phyloP scores from a whole-genome alignment of 2,888 invertebrate genomes.

The Thera britannica region DNA sequence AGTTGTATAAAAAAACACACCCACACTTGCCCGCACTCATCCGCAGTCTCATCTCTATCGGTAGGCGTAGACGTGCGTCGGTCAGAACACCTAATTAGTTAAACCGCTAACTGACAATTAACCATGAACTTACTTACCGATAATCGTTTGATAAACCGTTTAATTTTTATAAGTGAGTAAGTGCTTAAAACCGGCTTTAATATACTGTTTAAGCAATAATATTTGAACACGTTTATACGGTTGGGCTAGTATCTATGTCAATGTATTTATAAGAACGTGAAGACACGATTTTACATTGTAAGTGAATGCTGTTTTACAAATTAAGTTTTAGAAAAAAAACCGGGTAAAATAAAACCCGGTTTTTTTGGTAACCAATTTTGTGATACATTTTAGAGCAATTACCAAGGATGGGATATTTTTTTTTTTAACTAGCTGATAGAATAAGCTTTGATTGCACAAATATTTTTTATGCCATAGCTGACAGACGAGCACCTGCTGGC shows the following conservation, averaged over 20 bases:
- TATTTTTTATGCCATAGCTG: too few relatives aligned
- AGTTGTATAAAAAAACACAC: too few relatives aligned
- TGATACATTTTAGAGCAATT: too few relatives aligned
- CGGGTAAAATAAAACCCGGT: too few relatives aligned
- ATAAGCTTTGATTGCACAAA: too few relatives aligned
- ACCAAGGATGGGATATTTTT: too few relatives aligned
- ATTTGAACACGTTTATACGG: not conserved
- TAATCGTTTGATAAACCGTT: constrained; percentile 12
- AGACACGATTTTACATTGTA: not conserved
- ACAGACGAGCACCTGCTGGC: too few relatives aligned
- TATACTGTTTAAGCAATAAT: constrained; percentile 4
- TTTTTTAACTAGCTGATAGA: too few relatives aligned
- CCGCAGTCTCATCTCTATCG: not conserved
- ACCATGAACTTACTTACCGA: constrained; percentile 21
- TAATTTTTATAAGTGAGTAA: constrained; percentile 14
- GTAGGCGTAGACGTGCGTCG: not conserved
- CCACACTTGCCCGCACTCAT: too few relatives aligned
- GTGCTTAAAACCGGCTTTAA: constrained; percentile 14
- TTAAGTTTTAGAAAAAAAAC: not conserved
- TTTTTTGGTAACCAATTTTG: too few relatives aligned
- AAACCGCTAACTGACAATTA: constrained; percentile 14
- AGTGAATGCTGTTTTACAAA: not conserved
- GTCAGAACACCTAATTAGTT: constrained; percentile 21
- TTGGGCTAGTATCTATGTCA: constrained; percentile 2
- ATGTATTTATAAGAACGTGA: not conserved